A percentile compares a stretch with the other conserved stretches of the same genome.
These are phyloP conservation scores for Tricholauxania praeusta DNA, from an alignment of 2,888 invertebrate genomes.

Conservation along the genomic window DNA sequence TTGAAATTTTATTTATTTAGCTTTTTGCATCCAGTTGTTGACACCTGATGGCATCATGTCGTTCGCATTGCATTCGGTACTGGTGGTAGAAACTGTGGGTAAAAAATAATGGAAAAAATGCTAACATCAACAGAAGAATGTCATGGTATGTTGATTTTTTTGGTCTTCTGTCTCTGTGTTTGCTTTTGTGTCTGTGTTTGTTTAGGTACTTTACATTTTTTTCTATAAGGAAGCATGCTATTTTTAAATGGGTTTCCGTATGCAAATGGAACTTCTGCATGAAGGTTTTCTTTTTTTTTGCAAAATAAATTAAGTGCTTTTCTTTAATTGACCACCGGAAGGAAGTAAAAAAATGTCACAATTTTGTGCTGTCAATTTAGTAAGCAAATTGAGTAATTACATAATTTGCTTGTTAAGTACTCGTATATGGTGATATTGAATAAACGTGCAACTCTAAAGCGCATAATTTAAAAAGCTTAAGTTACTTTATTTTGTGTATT, in stretches of 20 bases:
- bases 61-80: too few species aligned
- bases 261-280: not conserved
- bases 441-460: too few species aligned
- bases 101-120: too few species aligned
- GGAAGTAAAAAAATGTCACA: not conserved
- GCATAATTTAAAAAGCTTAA: too few species aligned
- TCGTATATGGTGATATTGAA: too few species aligned
- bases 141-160: too few species aligned
- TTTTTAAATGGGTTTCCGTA: not conserved
- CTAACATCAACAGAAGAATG: too few species aligned
- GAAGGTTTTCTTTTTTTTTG: not conserved
- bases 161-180: too few species aligned
- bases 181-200: too few species aligned
- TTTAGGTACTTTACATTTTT: not conserved
- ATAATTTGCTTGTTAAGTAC: too few species aligned
- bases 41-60: conserved; percentile 1
- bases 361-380: not conserved
- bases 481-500: too few species aligned
- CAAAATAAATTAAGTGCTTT: not conserved
- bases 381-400: not conserved
- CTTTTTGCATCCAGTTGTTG: conserved; percentile 22
- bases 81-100: too few species aligned
- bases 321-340: not conserved
- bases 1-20: conserved; percentile 12
- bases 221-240: not conserved